Conservation (phyloP, 2,888 invertebrate species). For the Sthenelais limicola region DNA sequence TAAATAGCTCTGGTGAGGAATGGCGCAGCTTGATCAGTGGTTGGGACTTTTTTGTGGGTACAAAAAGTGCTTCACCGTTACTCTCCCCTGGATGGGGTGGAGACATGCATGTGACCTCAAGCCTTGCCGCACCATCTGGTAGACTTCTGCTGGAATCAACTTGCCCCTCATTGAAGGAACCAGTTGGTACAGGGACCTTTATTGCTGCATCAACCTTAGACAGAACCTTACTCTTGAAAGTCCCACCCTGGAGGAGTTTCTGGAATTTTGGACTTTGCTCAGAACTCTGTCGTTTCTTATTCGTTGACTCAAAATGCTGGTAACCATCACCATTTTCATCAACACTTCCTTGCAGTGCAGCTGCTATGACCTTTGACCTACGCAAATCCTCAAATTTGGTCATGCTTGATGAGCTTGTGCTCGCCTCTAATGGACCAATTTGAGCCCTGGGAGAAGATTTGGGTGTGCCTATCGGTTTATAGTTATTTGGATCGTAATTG, state of each 20-base stretch:
- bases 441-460: constrained; percentile 28
- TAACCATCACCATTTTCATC: not conserved
- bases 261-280: no score
- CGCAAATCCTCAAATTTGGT: not conserved
- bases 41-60: not conserved
- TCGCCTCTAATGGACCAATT: no score
- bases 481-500: constrained; percentile 27
- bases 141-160: no score
- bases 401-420: no score
- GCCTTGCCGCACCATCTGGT: no score
- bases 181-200: no score
- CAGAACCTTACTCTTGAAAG: no score
- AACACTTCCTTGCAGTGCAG: not conserved
- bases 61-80: not conserved
- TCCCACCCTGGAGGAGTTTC: no score
- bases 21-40: constrained; percentile 20
- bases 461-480: constrained; percentile 24
- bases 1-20: not conserved
- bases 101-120: not conserved
- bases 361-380: not conserved
- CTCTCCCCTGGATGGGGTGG: not conserved
- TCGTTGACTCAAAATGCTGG: not conserved
- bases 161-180: no score
- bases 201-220: no score
- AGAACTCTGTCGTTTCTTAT: no score